phyloP scores from a whole-genome alignment of 1,140 invertebrate genomes.

The Teleopsis dalmanni region DNA sequence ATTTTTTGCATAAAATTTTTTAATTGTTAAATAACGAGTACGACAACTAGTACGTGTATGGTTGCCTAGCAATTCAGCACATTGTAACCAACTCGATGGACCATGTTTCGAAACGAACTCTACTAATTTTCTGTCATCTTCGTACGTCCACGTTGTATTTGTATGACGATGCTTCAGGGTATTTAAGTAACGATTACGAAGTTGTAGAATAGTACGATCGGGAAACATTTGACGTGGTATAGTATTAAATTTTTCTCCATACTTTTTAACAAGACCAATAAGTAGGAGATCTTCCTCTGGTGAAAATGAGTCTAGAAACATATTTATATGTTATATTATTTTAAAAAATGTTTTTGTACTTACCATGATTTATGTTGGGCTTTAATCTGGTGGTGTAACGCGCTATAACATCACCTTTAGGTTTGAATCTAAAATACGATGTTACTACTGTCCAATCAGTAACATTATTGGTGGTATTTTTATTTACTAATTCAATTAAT shows the following conservation, averaged over 20 bases:
- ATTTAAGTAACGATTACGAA: conserved; percentile 49
- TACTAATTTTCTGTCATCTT: conserved; percentile 46
- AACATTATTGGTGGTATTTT: conserved; percentile 51
- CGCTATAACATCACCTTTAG: conserved; percentile 56
- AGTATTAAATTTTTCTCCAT: conserved; percentile 52
- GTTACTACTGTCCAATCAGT: conserved; percentile 59
- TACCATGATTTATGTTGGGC: conserved; percentile 41
- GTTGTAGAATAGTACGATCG: conserved; percentile 48
- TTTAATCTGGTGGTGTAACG: conserved; percentile 44
- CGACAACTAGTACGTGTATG: conserved; percentile 47
- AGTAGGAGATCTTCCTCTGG: conserved; percentile 55
- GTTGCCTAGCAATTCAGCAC: conserved; percentile 40
- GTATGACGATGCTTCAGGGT: conserved; percentile 37
- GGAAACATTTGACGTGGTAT: conserved; percentile 48
- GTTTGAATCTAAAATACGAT: conserved; percentile 51
- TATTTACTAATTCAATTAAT: conserved; percentile 49
- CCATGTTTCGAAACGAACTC: conserved; percentile 38
- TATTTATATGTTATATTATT: conserved; percentile 2
- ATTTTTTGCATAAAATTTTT: conserved; percentile 37
- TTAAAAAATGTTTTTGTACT: conserved; percentile 7
- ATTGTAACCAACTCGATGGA: conserved; percentile 43
- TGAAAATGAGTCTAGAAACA: conserved; percentile 43
- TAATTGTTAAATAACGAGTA: conserved; percentile 44
- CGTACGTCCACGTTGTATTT: conserved; percentile 43
- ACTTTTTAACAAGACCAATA: conserved; percentile 51